Base-by-base conservation (phyloP, 2,888 invertebrate species). In the Exocentrus adspersus region DNA sequence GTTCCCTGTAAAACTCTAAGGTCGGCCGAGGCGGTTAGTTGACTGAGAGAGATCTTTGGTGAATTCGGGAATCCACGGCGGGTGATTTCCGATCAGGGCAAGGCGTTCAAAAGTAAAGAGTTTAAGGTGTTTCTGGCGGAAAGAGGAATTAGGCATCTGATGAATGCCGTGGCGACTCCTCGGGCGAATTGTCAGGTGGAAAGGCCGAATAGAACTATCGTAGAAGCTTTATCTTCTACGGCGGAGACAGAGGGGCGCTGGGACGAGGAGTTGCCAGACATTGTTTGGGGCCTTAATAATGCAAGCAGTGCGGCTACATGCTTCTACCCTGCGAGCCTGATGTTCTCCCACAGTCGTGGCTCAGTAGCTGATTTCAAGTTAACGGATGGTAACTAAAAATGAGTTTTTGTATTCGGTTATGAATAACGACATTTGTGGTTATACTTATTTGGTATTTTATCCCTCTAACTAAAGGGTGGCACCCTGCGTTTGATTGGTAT, bases 211-310 rank as follows among this genome's bases (percentile, higher is more conserved):
- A 12, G 42, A 1, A 42, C 42, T 42, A n/a, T n/a, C n/a, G n/a
- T n/a, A n/a, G n/a, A n/a, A n/a, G n/a, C n/a, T n/a, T n/a, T n/a
- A n/a, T n/a, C n/a, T n/a, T n/a, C n/a, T n/a, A n/a, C n/a, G 2
- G 73, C 70, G 0, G 73, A 63, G 3, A 45, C 61, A 1, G 75
- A 78, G 12, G 68, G 14, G 6, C 42, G 67, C 42, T 65, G 78
- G 79, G 77, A 77, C 24, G 60, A 70, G 16, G 65, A 57, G 37
- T 51, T 79, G 4, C 73, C 70, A 16, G 59, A 62, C 0, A 60
- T 77, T 45, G 71, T 77, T 12, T 76, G 75, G 67, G 78, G 72
- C 2, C 60, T 78, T 6, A 78, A 77, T 56, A 72, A 76, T 54
- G 52, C 64, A 12, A 21, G 53, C n/a, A 67, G 59, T 14, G n/a